Base-by-base conservation (phyloP, 92 coral and sea anemone species). In the Anthopleura xanthogrammica region DNA sequence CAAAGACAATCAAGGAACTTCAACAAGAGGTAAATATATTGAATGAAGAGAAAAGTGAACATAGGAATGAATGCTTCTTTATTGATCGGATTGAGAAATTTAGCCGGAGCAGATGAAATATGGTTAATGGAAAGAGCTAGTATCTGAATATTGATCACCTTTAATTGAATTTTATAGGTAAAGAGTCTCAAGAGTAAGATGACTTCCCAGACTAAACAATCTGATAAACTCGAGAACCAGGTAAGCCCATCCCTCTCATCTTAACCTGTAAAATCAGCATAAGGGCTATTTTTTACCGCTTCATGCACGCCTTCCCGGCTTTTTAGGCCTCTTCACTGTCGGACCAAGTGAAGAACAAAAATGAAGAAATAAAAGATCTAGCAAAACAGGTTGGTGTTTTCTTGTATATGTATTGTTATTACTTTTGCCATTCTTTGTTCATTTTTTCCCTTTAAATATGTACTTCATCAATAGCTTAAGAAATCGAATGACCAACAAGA, bases 1-100 rank as follows among this genome's bases (percentile, higher is more conserved):
- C 96, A 41, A 97, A 97, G 81, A 96, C 92, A 60, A 57, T 85
- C 43, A 97, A 97, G 82, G 99, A 97, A 81, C 76, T 94, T 40
- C 97, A 92, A 56, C 99, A 92, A 78, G 99, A 97, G 96, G 99
- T 94, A 81, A 77, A 12, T 8, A 12, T 46, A 19, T 22, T 7
- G 3, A 36, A 29, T 29, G 50, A 17, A 24, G 4, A n/a, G 19
- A 4, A 24, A 71, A 71, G 5, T 46, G 50, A 46, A 46, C 50
- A 46, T 46, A 46, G 50, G 50, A 46, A 46, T 46, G 50, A 46
- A 46, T 46, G 50, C 50, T 46, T 46, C 9, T 2, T 2, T 9
- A 46, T 5, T 46, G 50, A 9, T 9, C 7, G 50, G 7, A 46
- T 46, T 46, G 50, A 46, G 9, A 5, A 46, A 46, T 46, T 46